These are phyloP conservation scores for Tetrax tetrax DNA, from an alignment of 2,113 vertebrate genomes.

Conservation along the genomic window DNA sequence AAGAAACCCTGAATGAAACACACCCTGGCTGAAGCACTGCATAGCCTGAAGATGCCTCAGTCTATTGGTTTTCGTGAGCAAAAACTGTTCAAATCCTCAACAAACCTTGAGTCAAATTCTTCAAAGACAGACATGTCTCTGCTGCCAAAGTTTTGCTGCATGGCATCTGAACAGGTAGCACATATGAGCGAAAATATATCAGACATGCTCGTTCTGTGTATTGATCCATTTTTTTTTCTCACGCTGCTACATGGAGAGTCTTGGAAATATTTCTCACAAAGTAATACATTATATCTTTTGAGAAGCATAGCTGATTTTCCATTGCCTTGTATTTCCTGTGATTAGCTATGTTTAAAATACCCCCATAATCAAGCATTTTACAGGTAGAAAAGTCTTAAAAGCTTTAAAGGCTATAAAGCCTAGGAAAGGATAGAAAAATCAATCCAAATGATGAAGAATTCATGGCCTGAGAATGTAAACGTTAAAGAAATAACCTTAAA, in stretches of 20 bases:
- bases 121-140: neutral
- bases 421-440: neutral
- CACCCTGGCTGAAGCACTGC: neutral
- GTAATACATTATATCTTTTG: neutral
- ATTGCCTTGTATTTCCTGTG: neutral
- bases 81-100: neutral
- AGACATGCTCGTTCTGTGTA: neutral
- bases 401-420: neutral
- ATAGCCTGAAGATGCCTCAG: neutral
- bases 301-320: neutral
- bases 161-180: neutral
- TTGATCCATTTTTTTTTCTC: neutral
- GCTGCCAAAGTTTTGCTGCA: neutral
- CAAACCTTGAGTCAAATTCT: neutral
- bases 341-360: neutral
- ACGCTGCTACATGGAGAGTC: neutral
- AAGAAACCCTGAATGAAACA: neutral
- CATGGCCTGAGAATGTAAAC: neutral
- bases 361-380: neutral
- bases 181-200: rapidly evolving
- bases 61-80: neutral
- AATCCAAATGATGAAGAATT: neutral
- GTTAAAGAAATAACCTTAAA: neutral
- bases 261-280: neutral
- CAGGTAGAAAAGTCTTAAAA: neutral